Base-by-base conservation (phyloP, 2,797 vertebrate genomes). In the Heliangelus exortis region DNA sequence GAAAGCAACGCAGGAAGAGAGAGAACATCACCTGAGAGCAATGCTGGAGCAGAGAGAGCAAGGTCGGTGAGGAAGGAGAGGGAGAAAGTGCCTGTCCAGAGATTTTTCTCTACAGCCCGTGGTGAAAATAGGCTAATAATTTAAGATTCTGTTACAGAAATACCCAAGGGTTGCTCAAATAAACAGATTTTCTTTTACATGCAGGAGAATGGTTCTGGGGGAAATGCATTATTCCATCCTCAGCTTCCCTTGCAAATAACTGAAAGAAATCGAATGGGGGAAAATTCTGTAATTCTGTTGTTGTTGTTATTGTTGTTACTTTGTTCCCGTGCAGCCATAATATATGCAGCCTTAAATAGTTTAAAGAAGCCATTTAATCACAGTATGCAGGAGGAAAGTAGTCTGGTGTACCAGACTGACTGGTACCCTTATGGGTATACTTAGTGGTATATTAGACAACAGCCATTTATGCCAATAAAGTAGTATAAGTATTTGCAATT, bases 391-490 rank as follows among this genome's bases (percentile, higher is more conserved):
- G 66, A 74, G 39, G 19, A 76, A 85, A 28, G 8, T 20, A 73
- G 81, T 85, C 74, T 29, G 47, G 7, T 63, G 77, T 31, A n/a
- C 58, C 54, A 93, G 54, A 20, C n/a, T 88, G 61, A 65, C 45
- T 68, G 51, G 11, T 81, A 25, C 45, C 29, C 29, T 89, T 47
- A 63, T 25, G 59, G 34, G 50, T 79, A 55, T 50, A 16, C n/a
- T 87, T 84, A n/a, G 5, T 55, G 50, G 9, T 62, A 34, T 53
- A 67, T 84, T 95, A 90, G 69, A 63, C 50, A 87, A 72, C 45
- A 92, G 22, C 11, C 43, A 74, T 93, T 93, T 84, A 59, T 82
- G 76, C 59, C 55, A 67, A 55, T 75, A 76, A 92, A 88, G n/a
- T n/a, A 74, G 57, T 33, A 58, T 16, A 54, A 84, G 58, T 20